Base-by-base conservation (phyloP, 2,888 invertebrate species). In the Cryptus viduatorius region DNA sequence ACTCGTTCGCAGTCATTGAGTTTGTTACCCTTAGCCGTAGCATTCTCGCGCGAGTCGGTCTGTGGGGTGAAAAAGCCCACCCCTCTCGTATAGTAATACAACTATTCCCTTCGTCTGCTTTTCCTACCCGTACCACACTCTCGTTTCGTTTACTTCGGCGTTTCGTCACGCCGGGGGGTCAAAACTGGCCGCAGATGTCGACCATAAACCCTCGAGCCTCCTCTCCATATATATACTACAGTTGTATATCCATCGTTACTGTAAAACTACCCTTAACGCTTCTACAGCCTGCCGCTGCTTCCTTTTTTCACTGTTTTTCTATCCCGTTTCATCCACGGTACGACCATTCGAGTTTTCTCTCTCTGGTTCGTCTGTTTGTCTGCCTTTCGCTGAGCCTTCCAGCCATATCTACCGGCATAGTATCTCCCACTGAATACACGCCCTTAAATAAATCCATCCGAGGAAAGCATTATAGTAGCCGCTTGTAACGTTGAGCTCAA, bases 181-280 rank as follows among this genome's bases (percentile, higher is more conserved):
- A 91, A 91, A 92, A 91, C 92, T 92, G 92, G 89, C 93, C 93
- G 92, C 93, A 93, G 93, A 93, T 93, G 93, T 92, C 92, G 90
- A 88, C 89, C 89, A 89, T 92, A 91, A 92, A 92, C 89, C 90
- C 90, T 77, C 77, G 86, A 88, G 82, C 88, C 87, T 79, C 84
- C 82, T 77, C 87, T 84, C 82, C 86, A 83, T 77, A 83, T 84
- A 83, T 84, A 83, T 78, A 75, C 75, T 59, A 75, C 78, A 59
- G 82, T 56, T 37, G 68, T 80, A 75, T 42, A 75, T 50, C 16
- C 69, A 29, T 64, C 64, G 69, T 19, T 24, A 19, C 64, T 24
- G 29, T 31, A 46, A 76, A 82, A 80, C 19, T 48, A 59, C 42
- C 73, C 73, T 67, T 53, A 46, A 31, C 61, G 61, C 48, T 46